phyloP scores from a whole-genome alignment of 2,113 vertebrate genomes.

The Malurus melanocephalus region DNA sequence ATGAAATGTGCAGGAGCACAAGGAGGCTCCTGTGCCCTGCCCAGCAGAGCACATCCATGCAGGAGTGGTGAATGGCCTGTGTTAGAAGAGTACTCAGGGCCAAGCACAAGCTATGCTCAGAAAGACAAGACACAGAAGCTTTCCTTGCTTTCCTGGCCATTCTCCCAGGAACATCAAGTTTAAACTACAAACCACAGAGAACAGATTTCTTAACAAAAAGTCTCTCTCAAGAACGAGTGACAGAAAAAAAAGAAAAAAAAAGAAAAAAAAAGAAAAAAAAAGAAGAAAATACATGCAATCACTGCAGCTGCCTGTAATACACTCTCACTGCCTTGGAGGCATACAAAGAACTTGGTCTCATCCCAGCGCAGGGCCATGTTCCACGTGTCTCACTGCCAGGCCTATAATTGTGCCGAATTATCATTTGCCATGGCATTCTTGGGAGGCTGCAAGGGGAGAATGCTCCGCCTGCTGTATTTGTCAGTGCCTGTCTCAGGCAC shows the following conservation, averaged over 20 bases:
- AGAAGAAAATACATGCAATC: not conserved
- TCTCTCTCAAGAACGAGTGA: not conserved
- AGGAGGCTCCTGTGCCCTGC: not conserved
- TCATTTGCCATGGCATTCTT: constrained; percentile 1
- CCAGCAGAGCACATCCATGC: not conserved
- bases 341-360: constrained; percentile 17
- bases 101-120: not conserved
- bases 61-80: not conserved
- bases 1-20: not conserved
- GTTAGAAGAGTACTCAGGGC: not conserved
- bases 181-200: not conserved
- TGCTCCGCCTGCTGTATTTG: not conserved
- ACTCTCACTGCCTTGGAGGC: not conserved
- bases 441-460: not conserved
- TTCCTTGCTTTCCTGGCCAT: not conserved
- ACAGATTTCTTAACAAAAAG: not conserved
- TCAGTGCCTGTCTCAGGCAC: not conserved
- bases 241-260: not conserved
- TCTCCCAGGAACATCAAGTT: not conserved
- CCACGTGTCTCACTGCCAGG: not conserved
- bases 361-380: not conserved
- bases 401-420: not conserved
- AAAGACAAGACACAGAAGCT: not conserved
- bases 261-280: no score
- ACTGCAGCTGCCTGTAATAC: not conserved